Evolutionary conservation across 1,140 invertebrate species (phyloP), one percentile per base, ranked within the genome.

Genomic region (Zaprionus inermis): DNA sequence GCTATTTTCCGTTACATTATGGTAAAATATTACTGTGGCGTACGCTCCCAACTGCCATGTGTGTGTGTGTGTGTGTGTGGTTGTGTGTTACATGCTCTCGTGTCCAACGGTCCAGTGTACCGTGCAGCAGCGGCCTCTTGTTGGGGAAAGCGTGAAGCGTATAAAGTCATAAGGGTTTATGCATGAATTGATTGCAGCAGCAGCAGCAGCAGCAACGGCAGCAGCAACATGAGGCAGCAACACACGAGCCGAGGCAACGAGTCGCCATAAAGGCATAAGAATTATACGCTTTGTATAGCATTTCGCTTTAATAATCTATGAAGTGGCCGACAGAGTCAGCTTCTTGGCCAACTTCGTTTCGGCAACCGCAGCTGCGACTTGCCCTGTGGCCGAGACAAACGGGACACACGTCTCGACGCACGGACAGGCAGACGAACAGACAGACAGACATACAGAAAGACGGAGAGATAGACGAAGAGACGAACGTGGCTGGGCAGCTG

Each of bases 151-250:
- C 83, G 83, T 89, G 80, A 88, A 88, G 84, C 84, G 77, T 88
- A 88, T 89, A 80, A 83, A 88, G 83, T 80, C 83, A 88, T 88
- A 88, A 89, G 83, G 84, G 83, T 89, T 88, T 89, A 88, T 88
- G 83, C 83, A 80, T 88, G 83, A 89, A 88, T 89, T 88, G 83
- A 89, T 88, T 89, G 83, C 79, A 73, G 51, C 76, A 67, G 46
- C 32, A 24, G 49, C 30, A 52, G 9, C 16, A 58, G 24, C 54
- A 41, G 32, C 30, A 52, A 52, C 24, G 24, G 11, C 20, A 28
- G 10, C 49, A 64, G 22, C 64, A 44, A 11, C 56, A 36, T 44
- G 38, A 44, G 38, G 12, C 64, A 22, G 24, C 32, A 49, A 54
- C 30, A 10, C 24, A 28, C 24, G 14, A 38, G 36, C 34, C 14